phyloP scores from a whole-genome alignment of 2,113 vertebrate genomes.

The Gadus macrocephalus region DNA sequence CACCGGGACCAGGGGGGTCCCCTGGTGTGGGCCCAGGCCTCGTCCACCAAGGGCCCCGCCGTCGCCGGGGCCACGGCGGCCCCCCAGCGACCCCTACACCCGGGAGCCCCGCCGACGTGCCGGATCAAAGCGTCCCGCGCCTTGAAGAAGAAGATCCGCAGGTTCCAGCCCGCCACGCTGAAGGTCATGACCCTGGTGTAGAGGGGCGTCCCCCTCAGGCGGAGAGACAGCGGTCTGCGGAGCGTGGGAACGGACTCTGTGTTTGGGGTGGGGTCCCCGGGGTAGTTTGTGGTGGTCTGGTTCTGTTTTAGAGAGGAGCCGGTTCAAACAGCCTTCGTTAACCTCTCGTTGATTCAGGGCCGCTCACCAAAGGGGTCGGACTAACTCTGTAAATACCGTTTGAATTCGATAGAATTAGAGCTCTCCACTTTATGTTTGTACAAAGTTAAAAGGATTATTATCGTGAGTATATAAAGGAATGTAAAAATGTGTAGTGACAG shows the following conservation, averaged over 20 bases:
- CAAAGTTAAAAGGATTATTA: no score
- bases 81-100: constrained; percentile 63
- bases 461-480: no score
- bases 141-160: constrained; percentile 90
- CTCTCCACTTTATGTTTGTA: no score
- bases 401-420: no score
- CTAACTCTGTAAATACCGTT: no score
- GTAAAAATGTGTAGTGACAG: no score
- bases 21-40: constrained; percentile 72
- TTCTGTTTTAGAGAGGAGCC: background rate
- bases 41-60: constrained; percentile 55
- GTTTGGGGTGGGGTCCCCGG: constrained; percentile 7
- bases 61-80: constrained; percentile 37
- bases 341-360: constrained; percentile 18
- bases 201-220: constrained; percentile 19
- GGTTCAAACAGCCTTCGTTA: background rate
- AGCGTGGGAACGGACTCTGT: constrained; percentile 19
- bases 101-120: constrained; percentile 77
- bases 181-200: constrained; percentile 96
- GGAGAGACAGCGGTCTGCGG: constrained; percentile 17
- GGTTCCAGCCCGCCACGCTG: constrained; percentile 86
- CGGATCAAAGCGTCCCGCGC: constrained; percentile 93
- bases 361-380: no score
- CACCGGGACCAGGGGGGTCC: constrained; percentile 59
- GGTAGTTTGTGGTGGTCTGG: background rate